Evolutionary conservation across 2,797 vertebrate species (phyloP).

Genomic region (Artibeus jamaicensis): DNA sequence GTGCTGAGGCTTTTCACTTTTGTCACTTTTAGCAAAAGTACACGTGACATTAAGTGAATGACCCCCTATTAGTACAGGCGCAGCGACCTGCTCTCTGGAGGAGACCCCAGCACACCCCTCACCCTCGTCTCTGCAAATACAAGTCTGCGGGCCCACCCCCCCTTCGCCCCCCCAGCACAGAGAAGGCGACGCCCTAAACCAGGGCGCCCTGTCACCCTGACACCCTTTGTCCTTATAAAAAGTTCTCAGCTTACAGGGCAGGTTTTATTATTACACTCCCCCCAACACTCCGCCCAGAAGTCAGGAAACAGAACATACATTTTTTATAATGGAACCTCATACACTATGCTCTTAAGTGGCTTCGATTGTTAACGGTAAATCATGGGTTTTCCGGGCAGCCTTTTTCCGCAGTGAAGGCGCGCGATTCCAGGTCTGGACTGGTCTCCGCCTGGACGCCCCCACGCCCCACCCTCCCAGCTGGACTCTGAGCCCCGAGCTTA

Average conservation of each 20-base stretch:
- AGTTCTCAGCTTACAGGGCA: not conserved
- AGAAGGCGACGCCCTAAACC: not conserved
- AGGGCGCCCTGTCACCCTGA: not conserved
- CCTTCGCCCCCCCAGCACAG: not conserved
- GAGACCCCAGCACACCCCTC: not conserved
- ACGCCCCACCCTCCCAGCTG: too few relatives aligned
- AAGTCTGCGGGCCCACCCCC: not conserved
- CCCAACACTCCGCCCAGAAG: not conserved
- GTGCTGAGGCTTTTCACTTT: not conserved
- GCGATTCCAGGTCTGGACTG: not conserved
- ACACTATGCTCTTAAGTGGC: fast-evolving
- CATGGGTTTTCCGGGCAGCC: not conserved
- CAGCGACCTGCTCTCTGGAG: not conserved
- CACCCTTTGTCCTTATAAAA: not conserved
- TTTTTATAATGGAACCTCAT: not conserved
- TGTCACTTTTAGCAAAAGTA: not conserved
- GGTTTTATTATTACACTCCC: not conserved
- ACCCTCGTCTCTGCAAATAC: not conserved
- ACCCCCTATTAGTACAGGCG: not conserved
- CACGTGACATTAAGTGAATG: not conserved
- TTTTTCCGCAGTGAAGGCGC: too few relatives aligned
- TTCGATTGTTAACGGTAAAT: not conserved
- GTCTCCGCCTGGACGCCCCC: not conserved
- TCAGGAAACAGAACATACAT: not conserved
- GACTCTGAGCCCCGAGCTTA: not conserved